Percentiles rank a stretch among this genome's conserved stretches.
Evolutionary conservation across 2,888 invertebrate species (phyloP).

Genomic region (Liodrosophila aerea): DNA sequence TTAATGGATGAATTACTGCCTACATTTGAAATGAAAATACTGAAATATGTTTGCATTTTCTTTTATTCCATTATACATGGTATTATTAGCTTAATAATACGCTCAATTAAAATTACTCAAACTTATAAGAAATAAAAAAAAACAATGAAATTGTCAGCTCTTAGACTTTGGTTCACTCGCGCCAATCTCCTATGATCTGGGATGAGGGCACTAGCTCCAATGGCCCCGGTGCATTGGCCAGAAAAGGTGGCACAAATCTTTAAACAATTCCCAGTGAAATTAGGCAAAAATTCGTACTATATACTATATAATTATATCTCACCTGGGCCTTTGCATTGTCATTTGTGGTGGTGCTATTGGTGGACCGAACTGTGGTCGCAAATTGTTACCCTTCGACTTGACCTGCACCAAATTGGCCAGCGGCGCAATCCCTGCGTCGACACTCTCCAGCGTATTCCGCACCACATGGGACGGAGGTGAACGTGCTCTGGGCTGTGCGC

Average conservation of each 20-base stretch:
- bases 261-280: not conserved
- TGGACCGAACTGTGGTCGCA: constrained; percentile 63
- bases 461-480: constrained; percentile 21
- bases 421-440: constrained; percentile 58
- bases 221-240: constrained; percentile 51
- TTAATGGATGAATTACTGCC: not conserved
- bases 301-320: not conserved
- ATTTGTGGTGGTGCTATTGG: constrained; percentile 58
- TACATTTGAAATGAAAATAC: not conserved
- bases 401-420: constrained; percentile 39
- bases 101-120: no score
- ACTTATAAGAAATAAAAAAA: constrained; percentile 6
- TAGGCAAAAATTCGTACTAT: not conserved
- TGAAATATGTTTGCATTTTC: not conserved
- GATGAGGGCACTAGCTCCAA: constrained; percentile 68
- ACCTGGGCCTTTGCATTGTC: constrained; percentile 38
- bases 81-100: constrained; percentile 16
- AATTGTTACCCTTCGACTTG: constrained; percentile 20
- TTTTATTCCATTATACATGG: not conserved
- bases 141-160: not conserved
- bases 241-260: constrained; percentile 45
- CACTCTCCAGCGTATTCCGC: constrained; percentile 64
- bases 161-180: constrained; percentile 49
- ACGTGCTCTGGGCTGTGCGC: constrained; percentile 14
- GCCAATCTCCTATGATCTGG: constrained; percentile 68